Evolutionary conservation across 2,113 vertebrate species (phyloP), one percentile per base, ranked within the genome.

Genomic region (Holacanthus passer): DNA sequence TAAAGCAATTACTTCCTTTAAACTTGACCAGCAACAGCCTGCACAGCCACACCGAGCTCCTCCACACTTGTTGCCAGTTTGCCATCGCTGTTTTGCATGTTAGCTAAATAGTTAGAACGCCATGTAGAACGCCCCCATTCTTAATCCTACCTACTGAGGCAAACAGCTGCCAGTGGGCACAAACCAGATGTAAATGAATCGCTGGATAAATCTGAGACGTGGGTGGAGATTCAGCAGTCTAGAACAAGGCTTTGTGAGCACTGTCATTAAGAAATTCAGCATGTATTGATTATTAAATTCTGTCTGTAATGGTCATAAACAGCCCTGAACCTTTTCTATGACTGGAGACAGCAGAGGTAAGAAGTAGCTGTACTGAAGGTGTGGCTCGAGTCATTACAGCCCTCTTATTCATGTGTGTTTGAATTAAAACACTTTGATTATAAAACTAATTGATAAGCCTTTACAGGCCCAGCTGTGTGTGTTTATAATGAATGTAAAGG

Each of bases 401-500:
- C 37, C 10, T 12, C 3, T 56, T 27, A 22, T 13, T 68, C 8
- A 12, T 55, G 4, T 41, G 9, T 55, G 24, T 27, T 14, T 56
- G 10, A 60, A 11, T 41, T n/a, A 22, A n/a, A 10, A 43, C 13
- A 29, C 19, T 16, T 24, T 24, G 5, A 63, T 41, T 16, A 1
- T 27, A 43, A 64, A 43, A 5, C 20, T 24, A 39, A 72, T n/a
- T 17, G 16, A 22, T 39, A 17, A 29, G 12, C 1, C 13, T 58
- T 48, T 20, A 27, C 17, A 24, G 37, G 31, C 24, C 55, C n/a
- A 45, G 43, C 17, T 64, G n/a, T 37, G 45, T 59, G n/a, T 62
- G 20, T 59, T 29, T 47, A 29, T 53, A 52, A 67, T 74, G 16
- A 67, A 45, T 77, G 63, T 65, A 65, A 82, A 69, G 60, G 45